Evolutionary conservation across 1,140 invertebrate species (phyloP), one percentile per base, ranked within the genome.

Genomic region (Sweltsa coloradensis): DNA sequence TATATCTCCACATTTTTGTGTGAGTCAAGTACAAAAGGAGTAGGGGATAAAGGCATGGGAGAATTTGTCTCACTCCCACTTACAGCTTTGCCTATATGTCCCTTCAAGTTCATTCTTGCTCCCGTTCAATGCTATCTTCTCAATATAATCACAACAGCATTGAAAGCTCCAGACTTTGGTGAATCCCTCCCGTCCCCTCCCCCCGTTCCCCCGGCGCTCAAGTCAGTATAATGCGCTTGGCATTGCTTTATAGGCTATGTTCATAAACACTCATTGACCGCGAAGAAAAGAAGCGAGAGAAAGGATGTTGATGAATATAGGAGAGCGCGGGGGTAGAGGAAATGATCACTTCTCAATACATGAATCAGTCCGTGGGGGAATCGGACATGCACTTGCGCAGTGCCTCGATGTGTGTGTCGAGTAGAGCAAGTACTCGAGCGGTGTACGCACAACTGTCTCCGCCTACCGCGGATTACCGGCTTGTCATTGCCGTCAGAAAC

Each of bases 1-100:
- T 50, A 50, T 50, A 50, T 50, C 48, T 50, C 26, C 41, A 45
- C 48, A 50, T 50, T 50, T 50, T 50, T 50, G 48, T 50, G 48
- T 45, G 48, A 34, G 46, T 36, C 29, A 45, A 50, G 48, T 50
- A 50, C 48, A 50, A 50, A 50, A 50, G 48, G 40, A 36, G 40
- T 31, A n/a, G 47, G 26, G 47, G 39, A 47, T 47, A 47, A 44
- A 44, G 47, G 47, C 39, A 42, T 19, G 47, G 45, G 21, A 48
- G 41, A 27, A 31, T 29, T 47, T 21, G 21, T 25, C n/a, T 47
- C 45, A 19, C 41, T 45, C 41, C 13, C 34, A 19, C 23, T 9
- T 39, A 14, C 37, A 36, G 39, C 39, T 23, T 19, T 41, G 24
- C 21, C 36, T 41, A 21, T 36, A 41, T 47, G 46, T 47, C 46